Conservation (phyloP, 2,888 invertebrate genomes). For the Aphidius colemani region DNA sequence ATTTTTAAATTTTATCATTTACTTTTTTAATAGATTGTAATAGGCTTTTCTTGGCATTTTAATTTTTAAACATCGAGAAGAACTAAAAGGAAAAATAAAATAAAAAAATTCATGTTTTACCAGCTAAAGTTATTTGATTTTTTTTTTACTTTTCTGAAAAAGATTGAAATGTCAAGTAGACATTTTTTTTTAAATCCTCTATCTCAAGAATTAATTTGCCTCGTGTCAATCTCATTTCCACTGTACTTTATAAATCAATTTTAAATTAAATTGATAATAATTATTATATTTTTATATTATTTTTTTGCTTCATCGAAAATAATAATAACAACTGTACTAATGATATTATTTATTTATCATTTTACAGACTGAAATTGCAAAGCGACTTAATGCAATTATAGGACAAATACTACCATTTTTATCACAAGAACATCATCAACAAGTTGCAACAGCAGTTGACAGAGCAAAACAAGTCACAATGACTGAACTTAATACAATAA, state of each 20-base stretch:
- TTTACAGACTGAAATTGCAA: constrained; percentile 91
- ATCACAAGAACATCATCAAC: constrained; percentile 89
- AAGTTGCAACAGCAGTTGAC: constrained; percentile 91
- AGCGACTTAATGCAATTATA: constrained; percentile 90
- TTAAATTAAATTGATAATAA: too few species aligned
- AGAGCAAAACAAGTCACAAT: constrained; percentile 94
- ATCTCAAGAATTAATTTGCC: constrained; percentile 19
- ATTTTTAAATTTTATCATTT: background rate
- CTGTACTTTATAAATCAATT: background rate
- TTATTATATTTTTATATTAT: too few species aligned
- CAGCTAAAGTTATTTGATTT: background rate
- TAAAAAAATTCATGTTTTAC: constrained; percentile 5
- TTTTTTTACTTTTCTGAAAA: background rate
- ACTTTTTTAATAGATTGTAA: background rate
- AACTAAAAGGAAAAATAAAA: constrained; percentile 7
- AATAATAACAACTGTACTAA: background rate
- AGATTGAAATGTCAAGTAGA: constrained; percentile 26
- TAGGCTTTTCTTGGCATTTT: constrained; percentile 12
- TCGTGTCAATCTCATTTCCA: constrained; percentile 18
- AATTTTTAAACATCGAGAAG: constrained; percentile 2
- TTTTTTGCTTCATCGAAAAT: too few species aligned
- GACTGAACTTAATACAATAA: constrained; percentile 91
- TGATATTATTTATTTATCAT: constrained; percentile 25
- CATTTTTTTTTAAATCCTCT: background rate
- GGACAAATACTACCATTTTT: constrained; percentile 92